These are phyloP conservation scores for Eudyptes chrysolophus DNA, from an alignment of 2,113 vertebrate species.

Conservation along the genomic window DNA sequence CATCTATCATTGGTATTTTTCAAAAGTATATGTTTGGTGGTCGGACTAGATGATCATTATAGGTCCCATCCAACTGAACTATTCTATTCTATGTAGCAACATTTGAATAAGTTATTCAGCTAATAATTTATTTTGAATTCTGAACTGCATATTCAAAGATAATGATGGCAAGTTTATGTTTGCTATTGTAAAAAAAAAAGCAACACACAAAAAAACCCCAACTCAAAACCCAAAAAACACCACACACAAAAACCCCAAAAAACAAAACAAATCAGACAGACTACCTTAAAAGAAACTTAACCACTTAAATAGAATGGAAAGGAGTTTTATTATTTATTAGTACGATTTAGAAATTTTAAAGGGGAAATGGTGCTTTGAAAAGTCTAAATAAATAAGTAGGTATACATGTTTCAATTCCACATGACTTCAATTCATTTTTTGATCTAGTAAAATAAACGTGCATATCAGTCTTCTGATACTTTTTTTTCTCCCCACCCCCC, in stretches of 20 bases:
- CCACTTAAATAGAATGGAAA: not conserved
- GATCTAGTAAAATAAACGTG: not conserved
- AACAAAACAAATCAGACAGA: not conserved
- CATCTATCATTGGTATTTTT: fast-evolving
- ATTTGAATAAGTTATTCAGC: not conserved
- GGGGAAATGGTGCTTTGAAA: not conserved
- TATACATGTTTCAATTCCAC: not conserved
- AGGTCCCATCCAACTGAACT: not conserved
- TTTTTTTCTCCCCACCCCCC: too few species aligned
- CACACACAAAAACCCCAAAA: not conserved
- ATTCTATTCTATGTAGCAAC: not conserved
- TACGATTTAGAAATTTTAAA: not conserved
- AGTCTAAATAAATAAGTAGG: not conserved
- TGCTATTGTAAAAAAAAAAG: not conserved
- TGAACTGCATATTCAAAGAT: not conserved
- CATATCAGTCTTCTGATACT: fast-evolving
- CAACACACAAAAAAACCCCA: not conserved
- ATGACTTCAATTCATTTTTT: not conserved
- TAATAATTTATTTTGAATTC: not conserved
- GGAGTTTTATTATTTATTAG: not conserved
- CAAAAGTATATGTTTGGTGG: not conserved
- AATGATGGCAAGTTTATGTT: not conserved
- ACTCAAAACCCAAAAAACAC: not conserved
- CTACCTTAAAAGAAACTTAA: not conserved
- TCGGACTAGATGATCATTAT: not conserved